Percentiles rank a stretch among this genome's conserved stretches.
These are phyloP conservation scores for Panurus biarmicus DNA, from an alignment of 2,113 vertebrate species.

Conservation along the genomic window DNA sequence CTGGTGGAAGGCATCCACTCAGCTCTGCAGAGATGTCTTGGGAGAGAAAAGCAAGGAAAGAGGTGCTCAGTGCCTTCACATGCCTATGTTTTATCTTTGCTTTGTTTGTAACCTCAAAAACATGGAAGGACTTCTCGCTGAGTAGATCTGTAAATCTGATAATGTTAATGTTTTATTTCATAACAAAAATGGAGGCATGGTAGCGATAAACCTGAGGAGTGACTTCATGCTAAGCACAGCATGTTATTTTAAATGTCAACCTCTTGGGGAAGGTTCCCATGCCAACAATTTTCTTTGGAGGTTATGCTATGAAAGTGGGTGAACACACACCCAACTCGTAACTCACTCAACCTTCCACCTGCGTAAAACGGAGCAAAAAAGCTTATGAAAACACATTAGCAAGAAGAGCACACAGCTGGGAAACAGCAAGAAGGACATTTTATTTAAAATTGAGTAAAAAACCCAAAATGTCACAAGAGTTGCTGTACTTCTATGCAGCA, in stretches of 20 bases:
- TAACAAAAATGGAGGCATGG: background rate
- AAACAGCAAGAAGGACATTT: background rate
- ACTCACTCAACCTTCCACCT: background rate
- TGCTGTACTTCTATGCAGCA: background rate
- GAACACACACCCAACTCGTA: background rate
- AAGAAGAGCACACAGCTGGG: background rate
- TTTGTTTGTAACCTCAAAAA: background rate
- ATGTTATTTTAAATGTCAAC: background rate
- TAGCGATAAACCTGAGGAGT: background rate
- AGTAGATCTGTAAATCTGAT: background rate
- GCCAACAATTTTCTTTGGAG: background rate
- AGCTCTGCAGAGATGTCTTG: background rate
- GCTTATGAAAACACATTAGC: background rate
- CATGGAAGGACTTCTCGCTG: background rate
- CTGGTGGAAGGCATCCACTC: background rate
- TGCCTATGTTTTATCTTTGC: background rate
- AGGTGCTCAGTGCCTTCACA: background rate
- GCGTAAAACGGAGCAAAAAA: background rate
- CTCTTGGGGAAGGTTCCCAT: background rate
- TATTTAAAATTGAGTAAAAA: background rate
- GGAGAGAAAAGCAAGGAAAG: background rate
- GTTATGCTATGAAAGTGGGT: background rate
- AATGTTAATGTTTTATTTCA: background rate
- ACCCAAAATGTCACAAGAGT: fast-evolving
- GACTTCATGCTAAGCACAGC: background rate